Conservation (phyloP, 2,888 invertebrate genomes). For the Amphipoea oculea region DNA sequence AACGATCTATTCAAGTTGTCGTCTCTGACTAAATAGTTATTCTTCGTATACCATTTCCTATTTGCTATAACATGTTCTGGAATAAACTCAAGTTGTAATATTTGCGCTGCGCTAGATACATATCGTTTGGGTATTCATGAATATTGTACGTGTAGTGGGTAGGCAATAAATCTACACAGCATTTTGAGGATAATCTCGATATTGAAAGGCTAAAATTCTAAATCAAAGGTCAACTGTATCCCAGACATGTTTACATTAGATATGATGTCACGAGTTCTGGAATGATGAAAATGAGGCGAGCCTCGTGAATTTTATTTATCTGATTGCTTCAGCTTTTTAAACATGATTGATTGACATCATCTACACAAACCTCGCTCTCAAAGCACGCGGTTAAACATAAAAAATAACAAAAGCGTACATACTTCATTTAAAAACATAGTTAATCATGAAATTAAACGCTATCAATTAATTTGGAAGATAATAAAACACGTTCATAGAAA, state of each 20-base stretch:
- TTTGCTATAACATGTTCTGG: conserved; percentile 48
- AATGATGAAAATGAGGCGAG: conserved; percentile 61
- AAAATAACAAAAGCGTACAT: conserved; percentile 17
- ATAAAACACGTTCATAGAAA: conserved; percentile 64
- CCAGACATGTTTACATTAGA: conserved; percentile 65
- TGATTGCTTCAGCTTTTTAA: conserved; percentile 40
- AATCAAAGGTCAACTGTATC: conserved; percentile 68
- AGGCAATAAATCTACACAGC: conserved; percentile 50
- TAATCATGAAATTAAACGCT: conserved; percentile 69
- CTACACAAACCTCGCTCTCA: background rate
- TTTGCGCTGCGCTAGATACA: conserved; percentile 49
- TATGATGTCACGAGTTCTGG: conserved; percentile 66
- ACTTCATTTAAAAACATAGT: conserved; percentile 45
- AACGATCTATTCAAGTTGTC: conserved; percentile 57
- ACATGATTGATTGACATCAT: conserved; percentile 6
- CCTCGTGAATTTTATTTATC: conserved; percentile 57
- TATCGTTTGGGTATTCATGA: conserved; percentile 48
- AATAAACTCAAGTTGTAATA: conserved; percentile 53
- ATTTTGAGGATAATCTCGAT: conserved; percentile 52
- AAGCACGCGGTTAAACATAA: conserved; percentile 15
- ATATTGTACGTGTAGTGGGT: conserved; percentile 36
- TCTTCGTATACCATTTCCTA: conserved; percentile 53
- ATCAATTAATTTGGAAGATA: conserved; percentile 68
- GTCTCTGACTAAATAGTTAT: conserved; percentile 44
- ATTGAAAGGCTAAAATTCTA: conserved; percentile 61